Conservation (phyloP, 2,888 invertebrate species). For the Conops quadrifasciatus region DNA sequence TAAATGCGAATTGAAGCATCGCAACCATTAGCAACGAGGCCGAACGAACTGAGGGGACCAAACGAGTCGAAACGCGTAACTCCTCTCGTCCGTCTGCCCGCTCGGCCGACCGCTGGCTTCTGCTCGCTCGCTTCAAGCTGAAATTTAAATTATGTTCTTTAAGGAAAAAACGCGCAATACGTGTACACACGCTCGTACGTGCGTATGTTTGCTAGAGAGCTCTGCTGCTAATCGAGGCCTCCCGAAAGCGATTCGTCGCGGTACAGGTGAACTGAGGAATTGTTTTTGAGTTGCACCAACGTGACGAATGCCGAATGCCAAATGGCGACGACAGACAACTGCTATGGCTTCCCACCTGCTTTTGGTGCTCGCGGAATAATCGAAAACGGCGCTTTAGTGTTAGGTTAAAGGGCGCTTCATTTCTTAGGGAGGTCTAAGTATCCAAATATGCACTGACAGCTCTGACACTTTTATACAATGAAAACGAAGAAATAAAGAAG, state of each 20-base stretch:
- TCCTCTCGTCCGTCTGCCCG: not conserved
- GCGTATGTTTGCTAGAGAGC: not conserved
- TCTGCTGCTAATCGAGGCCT: not conserved
- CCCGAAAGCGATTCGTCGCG: slow-evolving; percentile 40
- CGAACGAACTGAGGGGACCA: slow-evolving; percentile 58
- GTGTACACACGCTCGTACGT: not conserved
- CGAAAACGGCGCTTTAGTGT: no score
- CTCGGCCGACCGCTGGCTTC: not conserved
- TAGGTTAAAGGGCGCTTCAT: no score
- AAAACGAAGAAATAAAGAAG: no score
- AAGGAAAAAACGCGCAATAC: not conserved
- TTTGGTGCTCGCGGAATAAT: no score
- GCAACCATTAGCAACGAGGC: slow-evolving; percentile 61
- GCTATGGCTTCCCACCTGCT: no score
- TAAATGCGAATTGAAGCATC: slow-evolving; percentile 57
- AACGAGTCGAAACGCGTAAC: slow-evolving; percentile 38
- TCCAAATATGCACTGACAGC: no score
- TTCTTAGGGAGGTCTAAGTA: no score
- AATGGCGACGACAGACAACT: not conserved
- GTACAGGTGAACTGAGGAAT: slow-evolving; percentile 39
- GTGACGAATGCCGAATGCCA: slow-evolving; percentile 15
- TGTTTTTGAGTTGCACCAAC: not conserved
- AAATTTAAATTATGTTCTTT: no score
- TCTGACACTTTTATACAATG: no score
- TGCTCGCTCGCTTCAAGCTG: no score